Evolutionary conservation across 2,113 vertebrate species (phyloP).

Genomic region (Hippocampus guttulatus): DNA sequence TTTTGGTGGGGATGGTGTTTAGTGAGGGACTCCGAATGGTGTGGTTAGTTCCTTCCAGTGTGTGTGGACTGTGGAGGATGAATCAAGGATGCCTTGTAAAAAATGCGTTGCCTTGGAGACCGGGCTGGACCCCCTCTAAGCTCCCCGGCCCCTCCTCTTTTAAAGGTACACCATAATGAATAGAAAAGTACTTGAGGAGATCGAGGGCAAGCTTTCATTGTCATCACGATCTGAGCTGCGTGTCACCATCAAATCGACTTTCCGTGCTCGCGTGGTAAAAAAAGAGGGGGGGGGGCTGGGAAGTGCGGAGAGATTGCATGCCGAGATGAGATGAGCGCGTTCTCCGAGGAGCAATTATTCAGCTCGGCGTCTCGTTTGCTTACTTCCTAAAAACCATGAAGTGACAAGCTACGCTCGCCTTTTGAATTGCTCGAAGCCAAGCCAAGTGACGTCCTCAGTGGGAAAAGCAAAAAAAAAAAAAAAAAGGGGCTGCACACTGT

Average conservation of each 20-base stretch:
- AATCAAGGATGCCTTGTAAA: slow-evolving; percentile 55
- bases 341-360: slow-evolving; percentile 38
- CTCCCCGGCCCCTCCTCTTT: slow-evolving; percentile 11
- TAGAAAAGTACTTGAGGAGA: slow-evolving; percentile 54
- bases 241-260: slow-evolving; percentile 33
- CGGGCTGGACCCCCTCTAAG: slow-evolving; percentile 50
- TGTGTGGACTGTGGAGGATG: slow-evolving; percentile 22
- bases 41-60: slow-evolving; percentile 32
- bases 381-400: slow-evolving; percentile 59
- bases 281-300: slow-evolving; percentile 14
- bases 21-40: slow-evolving; percentile 39
- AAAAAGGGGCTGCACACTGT: slow-evolving; percentile 50
- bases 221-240: slow-evolving; percentile 21
- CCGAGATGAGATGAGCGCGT: slow-evolving; percentile 14
- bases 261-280: slow-evolving; percentile 19
- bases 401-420: slow-evolving; percentile 29
- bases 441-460: slow-evolving; percentile 59
- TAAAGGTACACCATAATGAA: slow-evolving; percentile 59
- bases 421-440: not conserved
- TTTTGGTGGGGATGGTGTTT: slow-evolving; percentile 41
- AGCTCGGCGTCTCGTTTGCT: slow-evolving; percentile 35
- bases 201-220: slow-evolving; percentile 16
- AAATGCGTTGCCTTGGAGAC: slow-evolving; percentile 68
- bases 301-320: slow-evolving; percentile 30
- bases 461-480: slow-evolving; percentile 8